Evolutionary conservation across 2,797 vertebrate species (phyloP).

Genomic region (Gila robusta): DNA sequence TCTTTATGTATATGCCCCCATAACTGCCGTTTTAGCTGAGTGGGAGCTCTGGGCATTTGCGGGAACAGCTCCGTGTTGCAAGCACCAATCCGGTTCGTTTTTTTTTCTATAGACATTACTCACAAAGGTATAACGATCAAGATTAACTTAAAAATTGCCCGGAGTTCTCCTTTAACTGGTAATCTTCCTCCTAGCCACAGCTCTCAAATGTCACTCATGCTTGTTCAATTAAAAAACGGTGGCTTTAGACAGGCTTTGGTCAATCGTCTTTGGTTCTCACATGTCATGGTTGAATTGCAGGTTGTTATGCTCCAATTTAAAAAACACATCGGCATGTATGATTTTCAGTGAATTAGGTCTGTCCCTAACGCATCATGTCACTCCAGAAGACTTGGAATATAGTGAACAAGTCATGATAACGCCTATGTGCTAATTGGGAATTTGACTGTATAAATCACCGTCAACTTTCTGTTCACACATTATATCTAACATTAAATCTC

Average conservation of each 20-base stretch:
- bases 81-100: too few species aligned
- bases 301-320: neutral
- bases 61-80: too few species aligned
- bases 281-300: neutral
- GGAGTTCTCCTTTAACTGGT: too few species aligned
- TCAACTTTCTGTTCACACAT: too few species aligned
- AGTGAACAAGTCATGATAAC: neutral
- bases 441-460: neutral
- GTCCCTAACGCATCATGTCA: too few species aligned
- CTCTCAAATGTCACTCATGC: neutral
- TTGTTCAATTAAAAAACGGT: neutral
- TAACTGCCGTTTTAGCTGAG: too few species aligned
- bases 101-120: too few species aligned
- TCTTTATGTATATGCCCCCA: too few species aligned
- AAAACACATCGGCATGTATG: neutral
- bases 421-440: neutral
- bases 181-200: neutral
- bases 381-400: too few species aligned
- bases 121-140: too few species aligned
- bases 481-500: neutral
- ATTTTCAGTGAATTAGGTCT: neutral
- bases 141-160: too few species aligned
- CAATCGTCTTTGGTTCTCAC: neutral
- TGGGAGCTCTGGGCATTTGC: too few species aligned
- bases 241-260: neutral